phyloP scores from a whole-genome alignment of 53 echinoderm and acorn worm species.

The Paelopatides confundens region DNA sequence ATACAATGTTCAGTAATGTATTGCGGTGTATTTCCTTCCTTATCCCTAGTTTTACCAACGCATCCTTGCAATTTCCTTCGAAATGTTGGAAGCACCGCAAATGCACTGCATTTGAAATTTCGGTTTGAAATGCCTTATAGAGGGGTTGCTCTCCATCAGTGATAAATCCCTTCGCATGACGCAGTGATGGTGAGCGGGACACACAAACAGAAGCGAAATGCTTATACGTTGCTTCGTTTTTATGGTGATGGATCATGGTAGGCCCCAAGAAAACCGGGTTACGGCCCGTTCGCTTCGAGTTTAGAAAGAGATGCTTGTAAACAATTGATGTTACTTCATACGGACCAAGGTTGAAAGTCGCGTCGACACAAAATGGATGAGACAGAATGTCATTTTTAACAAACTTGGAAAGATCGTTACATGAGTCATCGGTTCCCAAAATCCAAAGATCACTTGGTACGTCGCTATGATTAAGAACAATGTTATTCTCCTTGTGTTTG shows the following conservation, averaged over 20 bases:
- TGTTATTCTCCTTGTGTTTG: slow-evolving; percentile 18
- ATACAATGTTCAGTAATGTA: background rate
- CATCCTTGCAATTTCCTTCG: slow-evolving; percentile 18
- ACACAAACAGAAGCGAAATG: background rate
- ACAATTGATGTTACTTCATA: slow-evolving; percentile 45
- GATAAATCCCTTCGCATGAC: background rate
- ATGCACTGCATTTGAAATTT: background rate
- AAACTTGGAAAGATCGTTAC: slow-evolving; percentile 3
- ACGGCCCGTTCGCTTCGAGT: background rate
- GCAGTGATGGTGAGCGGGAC: background rate
- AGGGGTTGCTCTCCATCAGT: slow-evolving; percentile 12
- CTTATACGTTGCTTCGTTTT: background rate
- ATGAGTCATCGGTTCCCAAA: background rate
- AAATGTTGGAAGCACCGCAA: slow-evolving; percentile 45
- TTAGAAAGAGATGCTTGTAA: slow-evolving; percentile 44
- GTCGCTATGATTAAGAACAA: slow-evolving; percentile 25
- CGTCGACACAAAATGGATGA: slow-evolving; percentile 41
- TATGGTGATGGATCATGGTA: slow-evolving; percentile 34
- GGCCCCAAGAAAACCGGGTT: slow-evolving; percentile 34
- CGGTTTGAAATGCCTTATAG: background rate
- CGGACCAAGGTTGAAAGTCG: slow-evolving; percentile 41
- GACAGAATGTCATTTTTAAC: background rate
- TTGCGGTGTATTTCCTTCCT: background rate
- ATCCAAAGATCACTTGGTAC: slow-evolving; percentile 47
- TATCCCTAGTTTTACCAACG: slow-evolving; percentile 6